Conservation (phyloP, 2,113 vertebrate genomes). For the Corythaixoides concolor region DNA sequence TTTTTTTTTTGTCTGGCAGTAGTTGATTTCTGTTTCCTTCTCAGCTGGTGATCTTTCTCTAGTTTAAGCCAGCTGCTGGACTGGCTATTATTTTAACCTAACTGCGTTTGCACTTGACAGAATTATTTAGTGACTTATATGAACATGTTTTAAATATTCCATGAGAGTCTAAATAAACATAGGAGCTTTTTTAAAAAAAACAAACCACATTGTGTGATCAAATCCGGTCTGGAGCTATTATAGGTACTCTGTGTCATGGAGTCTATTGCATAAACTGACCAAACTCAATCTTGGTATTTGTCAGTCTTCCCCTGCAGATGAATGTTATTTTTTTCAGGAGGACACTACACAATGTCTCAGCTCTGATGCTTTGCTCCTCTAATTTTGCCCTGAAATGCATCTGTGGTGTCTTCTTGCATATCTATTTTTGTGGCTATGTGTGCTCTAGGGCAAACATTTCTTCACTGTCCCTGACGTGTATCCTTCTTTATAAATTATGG, state of each 20-base stretch:
- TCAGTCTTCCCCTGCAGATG: not conserved
- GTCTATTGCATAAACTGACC: not conserved
- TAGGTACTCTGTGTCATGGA: not conserved
- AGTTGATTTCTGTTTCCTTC: not conserved
- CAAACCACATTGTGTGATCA: not conserved
- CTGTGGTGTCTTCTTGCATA: not conserved
- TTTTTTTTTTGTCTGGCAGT: not conserved
- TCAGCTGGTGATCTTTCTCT: not conserved
- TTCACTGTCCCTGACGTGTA: not conserved
- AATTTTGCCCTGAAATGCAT: not conserved
- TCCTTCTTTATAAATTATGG: not conserved
- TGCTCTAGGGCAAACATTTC: not conserved
- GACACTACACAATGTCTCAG: not conserved
- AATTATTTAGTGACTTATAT: not conserved
- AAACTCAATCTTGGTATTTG: not conserved
- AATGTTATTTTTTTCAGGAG: not conserved
- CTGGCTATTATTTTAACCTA: not conserved
- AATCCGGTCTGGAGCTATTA: not conserved
- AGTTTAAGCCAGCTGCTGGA: not conserved
- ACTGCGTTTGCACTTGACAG: not conserved
- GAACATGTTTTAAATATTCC: not conserved
- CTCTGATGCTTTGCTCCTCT: not conserved
- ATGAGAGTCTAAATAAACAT: not conserved
- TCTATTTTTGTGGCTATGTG: not conserved
- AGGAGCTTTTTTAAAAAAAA: not conserved